A percentile compares a stretch with the other conserved stretches of the same genome.
These are phyloP conservation scores for Tortricodes alternella DNA, from an alignment of 2,888 invertebrate species.

Conservation along the genomic window DNA sequence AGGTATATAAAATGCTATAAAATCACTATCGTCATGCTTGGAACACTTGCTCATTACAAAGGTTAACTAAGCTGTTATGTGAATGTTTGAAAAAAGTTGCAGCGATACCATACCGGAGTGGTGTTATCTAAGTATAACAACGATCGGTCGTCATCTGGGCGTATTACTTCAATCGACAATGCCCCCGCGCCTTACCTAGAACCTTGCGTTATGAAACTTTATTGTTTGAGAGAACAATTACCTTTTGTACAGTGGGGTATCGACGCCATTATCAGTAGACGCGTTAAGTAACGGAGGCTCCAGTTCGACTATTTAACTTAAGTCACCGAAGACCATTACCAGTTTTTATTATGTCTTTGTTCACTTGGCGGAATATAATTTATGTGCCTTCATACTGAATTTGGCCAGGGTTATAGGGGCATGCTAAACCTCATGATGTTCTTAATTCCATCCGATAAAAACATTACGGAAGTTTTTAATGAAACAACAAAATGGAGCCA, in stretches of 20 bases:
- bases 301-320: slow-evolving; percentile 64
- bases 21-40: background rate
- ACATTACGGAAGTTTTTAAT: too few relatives aligned
- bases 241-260: slow-evolving; percentile 76
- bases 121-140: slow-evolving; percentile 36
- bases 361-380: slow-evolving; percentile 39
- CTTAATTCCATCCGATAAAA: too few relatives aligned
- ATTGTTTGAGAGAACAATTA: slow-evolving; percentile 81
- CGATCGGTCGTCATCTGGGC: slow-evolving; percentile 48
- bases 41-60: slow-evolving; percentile 25
- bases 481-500: too few relatives aligned
- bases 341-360: slow-evolving; percentile 66
- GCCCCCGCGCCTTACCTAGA: slow-evolving; percentile 68
- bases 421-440: too few relatives aligned
- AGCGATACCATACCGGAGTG: slow-evolving; percentile 14
- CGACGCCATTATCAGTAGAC: slow-evolving; percentile 70
- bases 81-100: slow-evolving; percentile 29
- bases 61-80: slow-evolving; percentile 28
- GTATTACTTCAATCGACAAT: slow-evolving; percentile 49
- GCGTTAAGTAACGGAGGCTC: slow-evolving; percentile 71
- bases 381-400: slow-evolving; percentile 12
- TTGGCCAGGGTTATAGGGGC: background rate
- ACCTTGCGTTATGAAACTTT: slow-evolving; percentile 73
- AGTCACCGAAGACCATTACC: slow-evolving; percentile 47
- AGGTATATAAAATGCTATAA: too few relatives aligned